phyloP scores from a whole-genome alignment of 1,140 invertebrate species.

The Brachystomella parvula region DNA sequence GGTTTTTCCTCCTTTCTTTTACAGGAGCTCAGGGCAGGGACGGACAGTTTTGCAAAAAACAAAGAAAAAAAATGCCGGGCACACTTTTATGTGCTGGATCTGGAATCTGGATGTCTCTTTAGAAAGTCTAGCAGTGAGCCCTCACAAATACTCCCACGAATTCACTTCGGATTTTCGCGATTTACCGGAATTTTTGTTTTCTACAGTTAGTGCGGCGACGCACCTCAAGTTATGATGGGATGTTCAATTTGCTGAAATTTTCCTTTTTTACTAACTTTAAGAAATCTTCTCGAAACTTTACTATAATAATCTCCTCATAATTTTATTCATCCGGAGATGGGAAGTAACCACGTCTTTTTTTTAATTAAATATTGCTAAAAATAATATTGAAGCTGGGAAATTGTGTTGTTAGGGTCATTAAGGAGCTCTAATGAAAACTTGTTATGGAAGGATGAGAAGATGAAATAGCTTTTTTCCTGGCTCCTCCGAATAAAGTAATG shows the following conservation, averaged over 20 bases:
- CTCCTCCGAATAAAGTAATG: not conserved
- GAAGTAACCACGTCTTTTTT: not conserved
- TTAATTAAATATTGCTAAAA: not conserved
- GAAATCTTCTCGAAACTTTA: not conserved
- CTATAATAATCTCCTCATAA: not conserved
- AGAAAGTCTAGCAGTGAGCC: conserved; percentile 16
- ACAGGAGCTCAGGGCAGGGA: not conserved
- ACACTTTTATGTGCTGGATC: not conserved
- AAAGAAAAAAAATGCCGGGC: not conserved
- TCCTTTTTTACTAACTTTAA: not conserved
- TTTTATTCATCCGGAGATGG: not conserved
- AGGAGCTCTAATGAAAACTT: not conserved
- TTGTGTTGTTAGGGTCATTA: not conserved
- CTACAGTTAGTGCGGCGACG: not conserved
- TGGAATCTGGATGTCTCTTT: conserved; percentile 30
- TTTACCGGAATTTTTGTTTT: not conserved
- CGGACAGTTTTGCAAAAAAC: not conserved
- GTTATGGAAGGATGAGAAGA: not conserved
- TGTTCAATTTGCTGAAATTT: not conserved
- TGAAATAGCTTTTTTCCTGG: not conserved
- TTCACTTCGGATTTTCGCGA: not conserved
- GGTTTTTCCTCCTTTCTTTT: not conserved
- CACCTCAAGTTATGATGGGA: not conserved
- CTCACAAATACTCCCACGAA: not conserved
- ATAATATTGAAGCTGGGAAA: not conserved